These are phyloP conservation scores for Myopa testacea DNA, from an alignment of 2,888 invertebrate genomes.

Conservation along the genomic window DNA sequence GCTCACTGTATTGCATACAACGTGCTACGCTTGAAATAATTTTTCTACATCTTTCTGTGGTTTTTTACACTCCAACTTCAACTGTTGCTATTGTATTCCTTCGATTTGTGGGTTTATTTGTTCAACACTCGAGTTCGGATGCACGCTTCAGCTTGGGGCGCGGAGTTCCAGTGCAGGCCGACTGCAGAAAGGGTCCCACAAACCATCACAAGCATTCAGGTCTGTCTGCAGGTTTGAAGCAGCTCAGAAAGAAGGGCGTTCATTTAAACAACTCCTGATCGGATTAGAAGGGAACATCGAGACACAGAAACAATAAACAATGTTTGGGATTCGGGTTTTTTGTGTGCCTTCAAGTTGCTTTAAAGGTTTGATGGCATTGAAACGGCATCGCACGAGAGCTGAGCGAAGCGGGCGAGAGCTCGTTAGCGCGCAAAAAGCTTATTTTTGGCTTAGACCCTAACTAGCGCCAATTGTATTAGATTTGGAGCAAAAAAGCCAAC, in stretches of 20 bases:
- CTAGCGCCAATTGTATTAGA: constrained; percentile 30
- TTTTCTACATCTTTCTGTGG: constrained; percentile 18
- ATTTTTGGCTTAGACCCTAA: constrained; percentile 1
- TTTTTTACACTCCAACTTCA: constrained; percentile 6
- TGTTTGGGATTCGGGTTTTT: constrained; percentile 15
- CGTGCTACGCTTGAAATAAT: constrained; percentile 21
- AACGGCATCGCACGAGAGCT: constrained; percentile 6
- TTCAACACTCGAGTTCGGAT: not conserved
- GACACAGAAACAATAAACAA: constrained; percentile 17
- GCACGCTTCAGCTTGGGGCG: constrained; percentile 15
- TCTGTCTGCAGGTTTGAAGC: not conserved
- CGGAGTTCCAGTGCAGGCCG: not conserved
- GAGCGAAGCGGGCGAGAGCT: not conserved
- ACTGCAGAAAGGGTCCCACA: not conserved
- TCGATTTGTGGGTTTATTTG: constrained; percentile 14
- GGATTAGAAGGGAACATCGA: constrained; percentile 10
- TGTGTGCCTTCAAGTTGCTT: not conserved
- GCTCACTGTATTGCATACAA: no score
- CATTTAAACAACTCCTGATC: constrained; percentile 27
- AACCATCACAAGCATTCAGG: not conserved
- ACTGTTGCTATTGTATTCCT: not conserved
- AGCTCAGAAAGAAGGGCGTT: not conserved
- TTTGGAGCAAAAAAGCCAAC: constrained; percentile 28
- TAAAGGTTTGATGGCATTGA: constrained; percentile 20
- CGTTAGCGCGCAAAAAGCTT: constrained; percentile 22